phyloP scores from a whole-genome alignment of 2,113 vertebrate genomes.

The Coptodon rendalli region DNA sequence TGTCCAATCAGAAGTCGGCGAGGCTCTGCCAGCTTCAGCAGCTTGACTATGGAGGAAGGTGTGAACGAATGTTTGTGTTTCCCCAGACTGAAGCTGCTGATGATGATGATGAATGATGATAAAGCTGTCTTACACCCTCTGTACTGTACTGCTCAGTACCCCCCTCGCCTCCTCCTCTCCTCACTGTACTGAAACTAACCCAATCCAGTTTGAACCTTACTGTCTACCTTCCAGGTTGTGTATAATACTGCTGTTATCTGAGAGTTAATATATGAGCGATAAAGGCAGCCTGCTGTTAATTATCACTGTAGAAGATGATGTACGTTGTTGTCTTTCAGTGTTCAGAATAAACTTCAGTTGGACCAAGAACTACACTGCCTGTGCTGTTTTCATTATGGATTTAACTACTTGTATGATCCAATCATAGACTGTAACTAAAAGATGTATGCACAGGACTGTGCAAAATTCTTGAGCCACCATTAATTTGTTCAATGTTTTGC shows the following conservation, averaged over 20 bases:
- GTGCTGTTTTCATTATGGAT: neutral
- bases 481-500: neutral
- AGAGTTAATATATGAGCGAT: constrained; percentile 71
- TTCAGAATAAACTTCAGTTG: constrained; percentile 76
- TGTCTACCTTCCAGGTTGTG: constrained; percentile 48
- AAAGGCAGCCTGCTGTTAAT: constrained; percentile 61
- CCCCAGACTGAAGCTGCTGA: neutral
- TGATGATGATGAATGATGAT: neutral
- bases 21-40: neutral
- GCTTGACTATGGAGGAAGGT: constrained; percentile 4
- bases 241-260: constrained; percentile 61
- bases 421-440: neutral
- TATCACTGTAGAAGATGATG: constrained; percentile 71
- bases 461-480: neutral
- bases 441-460: neutral
- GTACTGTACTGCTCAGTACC: neutral
- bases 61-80: constrained; percentile 17
- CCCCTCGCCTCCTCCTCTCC: neutral
- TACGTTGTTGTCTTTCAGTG: constrained; percentile 72
- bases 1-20: constrained; percentile 48
- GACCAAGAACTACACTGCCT: constrained; percentile 51
- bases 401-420: neutral
- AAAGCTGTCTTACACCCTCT: neutral
- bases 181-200: constrained; percentile 34
- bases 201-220: constrained; percentile 25